Conservation (phyloP, 1,140 invertebrate species). For the Scaptomyza graminum region DNA sequence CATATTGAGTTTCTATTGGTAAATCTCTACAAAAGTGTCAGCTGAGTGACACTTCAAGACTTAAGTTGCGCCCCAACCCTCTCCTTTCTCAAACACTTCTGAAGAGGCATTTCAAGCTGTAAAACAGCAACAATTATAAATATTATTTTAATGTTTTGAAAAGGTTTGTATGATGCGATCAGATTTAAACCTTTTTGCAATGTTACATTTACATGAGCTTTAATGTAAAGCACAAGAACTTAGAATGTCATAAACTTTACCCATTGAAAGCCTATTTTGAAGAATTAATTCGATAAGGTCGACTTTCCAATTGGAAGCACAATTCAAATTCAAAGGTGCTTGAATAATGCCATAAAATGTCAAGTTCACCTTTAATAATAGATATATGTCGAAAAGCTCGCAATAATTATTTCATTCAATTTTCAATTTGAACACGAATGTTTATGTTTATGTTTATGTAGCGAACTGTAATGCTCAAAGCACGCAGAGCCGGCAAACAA, state of each 20-base stretch:
- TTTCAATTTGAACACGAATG: constrained; percentile 67
- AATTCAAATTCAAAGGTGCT: constrained; percentile 21
- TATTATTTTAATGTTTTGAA: constrained; percentile 25
- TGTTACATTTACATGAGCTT: not conserved
- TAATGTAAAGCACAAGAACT: not conserved
- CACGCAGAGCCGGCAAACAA: constrained; percentile 17
- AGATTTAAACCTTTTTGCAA: not conserved
- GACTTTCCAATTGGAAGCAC: not conserved
- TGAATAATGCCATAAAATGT: constrained; percentile 64
- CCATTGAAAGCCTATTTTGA: not conserved
- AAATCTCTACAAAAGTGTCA: constrained; percentile 75
- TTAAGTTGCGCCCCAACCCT: not conserved
- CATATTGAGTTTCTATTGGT: constrained; percentile 75
- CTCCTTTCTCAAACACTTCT: not conserved
- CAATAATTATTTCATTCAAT: constrained; percentile 77
- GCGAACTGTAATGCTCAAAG: constrained; percentile 33
- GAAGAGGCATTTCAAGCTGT: constrained; percentile 33
- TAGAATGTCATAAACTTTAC: not conserved
- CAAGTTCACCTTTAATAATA: constrained; percentile 59
- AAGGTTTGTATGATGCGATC: constrained; percentile 29
- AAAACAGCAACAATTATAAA: constrained; percentile 22
- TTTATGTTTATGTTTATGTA: constrained; percentile 56
- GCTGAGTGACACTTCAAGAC: constrained; percentile 71
- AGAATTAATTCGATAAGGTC: not conserved
- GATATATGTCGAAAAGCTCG: constrained; percentile 33